These are phyloP conservation scores for Augiades crinisus DNA, from an alignment of 2,888 invertebrate species.

Conservation along the genomic window DNA sequence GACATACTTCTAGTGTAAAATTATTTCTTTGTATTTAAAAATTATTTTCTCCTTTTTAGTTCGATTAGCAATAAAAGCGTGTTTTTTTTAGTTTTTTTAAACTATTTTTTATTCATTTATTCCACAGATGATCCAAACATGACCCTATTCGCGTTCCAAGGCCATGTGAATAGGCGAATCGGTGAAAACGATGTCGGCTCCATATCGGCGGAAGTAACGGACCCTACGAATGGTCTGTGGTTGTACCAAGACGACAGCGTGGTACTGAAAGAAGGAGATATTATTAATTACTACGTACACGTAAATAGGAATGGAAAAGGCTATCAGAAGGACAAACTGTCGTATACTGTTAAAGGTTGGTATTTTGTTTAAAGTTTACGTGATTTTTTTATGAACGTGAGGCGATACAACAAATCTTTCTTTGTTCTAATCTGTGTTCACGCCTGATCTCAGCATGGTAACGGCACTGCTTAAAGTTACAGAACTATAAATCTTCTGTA, in stretches of 20 bases:
- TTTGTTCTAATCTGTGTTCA: too few relatives aligned
- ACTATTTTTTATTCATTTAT: not conserved
- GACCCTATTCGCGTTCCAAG: conserved; percentile 77
- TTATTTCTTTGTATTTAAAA: too few relatives aligned
- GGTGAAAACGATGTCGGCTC: conserved; percentile 71
- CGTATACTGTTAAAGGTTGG: conserved; percentile 53
- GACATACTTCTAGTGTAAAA: too few relatives aligned
- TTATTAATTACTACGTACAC: conserved; percentile 82
- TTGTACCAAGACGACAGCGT: conserved; percentile 64
- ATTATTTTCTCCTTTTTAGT: too few relatives aligned
- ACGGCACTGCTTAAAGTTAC: too few relatives aligned
- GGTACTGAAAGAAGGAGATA: conserved; percentile 73
- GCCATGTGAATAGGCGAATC: conserved; percentile 81
- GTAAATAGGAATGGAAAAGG: conserved; percentile 73
- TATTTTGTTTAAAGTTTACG: not conserved
- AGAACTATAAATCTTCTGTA: too few relatives aligned
- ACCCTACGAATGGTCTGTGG: conserved; percentile 73
- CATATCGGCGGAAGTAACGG: conserved; percentile 68
- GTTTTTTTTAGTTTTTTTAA: too few relatives aligned
- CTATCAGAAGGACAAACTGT: conserved; percentile 59
- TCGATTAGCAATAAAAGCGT: too few relatives aligned
- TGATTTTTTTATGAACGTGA: too few relatives aligned
- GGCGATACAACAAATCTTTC: too few relatives aligned
- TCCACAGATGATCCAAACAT: conserved; percentile 25
- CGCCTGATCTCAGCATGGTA: too few relatives aligned